Conservation (phyloP, 2,113 vertebrate species). For the Haemorhous mexicanus region DNA sequence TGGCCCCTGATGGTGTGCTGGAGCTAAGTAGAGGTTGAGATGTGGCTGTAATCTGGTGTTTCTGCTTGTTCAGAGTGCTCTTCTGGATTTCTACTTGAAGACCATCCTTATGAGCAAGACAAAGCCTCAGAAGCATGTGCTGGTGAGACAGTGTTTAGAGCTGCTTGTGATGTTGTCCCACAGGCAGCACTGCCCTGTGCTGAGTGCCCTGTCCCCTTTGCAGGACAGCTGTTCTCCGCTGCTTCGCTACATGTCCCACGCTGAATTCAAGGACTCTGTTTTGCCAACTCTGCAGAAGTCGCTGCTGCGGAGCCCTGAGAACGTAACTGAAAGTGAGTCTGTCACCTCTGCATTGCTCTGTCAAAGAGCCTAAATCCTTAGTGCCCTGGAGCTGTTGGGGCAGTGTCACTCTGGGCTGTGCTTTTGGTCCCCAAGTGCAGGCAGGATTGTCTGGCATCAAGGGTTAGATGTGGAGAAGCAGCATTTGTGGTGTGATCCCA, state of each 20-base stretch:
- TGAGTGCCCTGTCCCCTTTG: constrained; percentile 5
- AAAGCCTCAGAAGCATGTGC: constrained; percentile 85
- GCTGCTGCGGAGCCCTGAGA: constrained; percentile 92
- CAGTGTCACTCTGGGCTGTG: background rate
- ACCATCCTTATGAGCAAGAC: constrained; percentile 94
- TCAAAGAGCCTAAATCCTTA: background rate
- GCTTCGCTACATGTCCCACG: constrained; percentile 87
- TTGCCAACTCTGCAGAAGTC: constrained; percentile 92
- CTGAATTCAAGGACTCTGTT: constrained; percentile 90
- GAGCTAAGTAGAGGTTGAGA: background rate
- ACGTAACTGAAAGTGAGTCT: constrained; percentile 90
- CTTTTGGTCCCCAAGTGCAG: background rate
- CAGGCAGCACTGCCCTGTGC: background rate
- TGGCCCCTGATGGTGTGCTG: accelerated
- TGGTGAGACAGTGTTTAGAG: constrained; percentile 74
- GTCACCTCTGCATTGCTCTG: background rate
- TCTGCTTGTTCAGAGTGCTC: constrained; percentile 72
- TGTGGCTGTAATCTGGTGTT: background rate
- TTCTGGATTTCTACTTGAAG: constrained; percentile 94
- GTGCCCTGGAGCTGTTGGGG: background rate
- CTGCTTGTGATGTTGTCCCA: background rate
- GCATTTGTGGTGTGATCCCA: background rate
- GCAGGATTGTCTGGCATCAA: background rate
- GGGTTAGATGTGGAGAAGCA: background rate
- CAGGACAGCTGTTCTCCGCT: constrained; percentile 86